Percentiles rank a stretch among this genome's conserved stretches.
Evolutionary conservation across 2,888 invertebrate genomes (phyloP).

Genomic region (Neelides folsomi): DNA sequence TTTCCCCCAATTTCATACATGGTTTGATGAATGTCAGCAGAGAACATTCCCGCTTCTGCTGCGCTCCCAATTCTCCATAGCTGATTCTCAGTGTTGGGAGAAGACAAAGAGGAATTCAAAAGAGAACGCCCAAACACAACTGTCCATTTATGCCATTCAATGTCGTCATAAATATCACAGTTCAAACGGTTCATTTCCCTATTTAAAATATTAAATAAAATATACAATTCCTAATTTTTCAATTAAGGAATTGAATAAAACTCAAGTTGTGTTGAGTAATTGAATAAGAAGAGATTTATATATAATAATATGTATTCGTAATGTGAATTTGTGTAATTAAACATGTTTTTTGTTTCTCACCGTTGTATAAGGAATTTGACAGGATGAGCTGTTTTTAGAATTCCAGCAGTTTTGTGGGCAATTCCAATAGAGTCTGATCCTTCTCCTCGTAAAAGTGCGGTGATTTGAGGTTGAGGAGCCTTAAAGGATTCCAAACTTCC

Average conservation of each 20-base stretch:
- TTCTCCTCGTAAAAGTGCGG: too few relatives aligned
- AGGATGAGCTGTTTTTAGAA: constrained; percentile 29
- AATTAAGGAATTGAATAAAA: too few relatives aligned
- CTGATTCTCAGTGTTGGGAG: background rate
- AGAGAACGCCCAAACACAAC: background rate
- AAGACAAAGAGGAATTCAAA: background rate
- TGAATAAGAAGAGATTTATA: too few relatives aligned
- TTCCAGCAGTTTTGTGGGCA: constrained; percentile 26
- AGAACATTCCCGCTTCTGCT: constrained; percentile 30
- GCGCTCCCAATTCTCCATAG: constrained; percentile 22
- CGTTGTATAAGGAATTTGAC: constrained; percentile 27
- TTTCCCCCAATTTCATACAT: constrained; percentile 20
- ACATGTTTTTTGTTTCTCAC: constrained; percentile 9
- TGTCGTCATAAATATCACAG: constrained; percentile 2
- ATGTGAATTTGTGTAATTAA: too few relatives aligned
- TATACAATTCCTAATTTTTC: too few relatives aligned
- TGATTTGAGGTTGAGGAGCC: too few relatives aligned
- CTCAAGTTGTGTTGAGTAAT: too few relatives aligned
- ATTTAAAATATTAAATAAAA: too few relatives aligned
- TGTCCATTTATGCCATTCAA: background rate
- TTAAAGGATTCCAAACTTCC: too few relatives aligned
- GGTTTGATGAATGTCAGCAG: constrained; percentile 29
- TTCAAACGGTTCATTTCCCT: constrained; percentile 14
- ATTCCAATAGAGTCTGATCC: background rate
- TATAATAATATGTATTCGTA: too few relatives aligned